Percentiles rank a stretch among this genome's conserved stretches.
Conservation (phyloP, 2,888 invertebrate genomes). For the Ochropleura plecta region DNA sequence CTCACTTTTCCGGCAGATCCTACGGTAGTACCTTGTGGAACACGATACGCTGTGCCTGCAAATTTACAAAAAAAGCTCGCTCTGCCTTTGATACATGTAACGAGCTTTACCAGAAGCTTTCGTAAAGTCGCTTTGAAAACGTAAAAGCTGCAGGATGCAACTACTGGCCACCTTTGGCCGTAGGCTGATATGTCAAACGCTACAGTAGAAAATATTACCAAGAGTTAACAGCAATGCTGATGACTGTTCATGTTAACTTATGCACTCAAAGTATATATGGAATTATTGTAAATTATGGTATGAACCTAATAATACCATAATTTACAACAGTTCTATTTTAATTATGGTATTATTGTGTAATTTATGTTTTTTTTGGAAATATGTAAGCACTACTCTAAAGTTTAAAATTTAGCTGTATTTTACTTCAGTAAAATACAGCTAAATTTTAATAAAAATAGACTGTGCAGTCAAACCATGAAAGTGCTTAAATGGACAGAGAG, state of each 20-base stretch:
- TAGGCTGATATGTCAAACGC: constrained; percentile 15
- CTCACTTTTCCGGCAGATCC: constrained; percentile 2
- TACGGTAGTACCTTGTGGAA: constrained; percentile 24
- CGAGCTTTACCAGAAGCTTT: constrained; percentile 22
- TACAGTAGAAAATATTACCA: constrained; percentile 5
- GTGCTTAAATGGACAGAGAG: constrained; percentile 1
- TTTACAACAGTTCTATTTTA: no score
- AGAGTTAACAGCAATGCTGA: not conserved
- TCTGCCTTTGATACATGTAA: constrained; percentile 38
- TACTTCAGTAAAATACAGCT: no score
- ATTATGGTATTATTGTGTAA: no score
- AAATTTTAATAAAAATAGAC: no score
- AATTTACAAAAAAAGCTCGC: constrained; percentile 25
- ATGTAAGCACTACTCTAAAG: not conserved
- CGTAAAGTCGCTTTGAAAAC: constrained; percentile 36
- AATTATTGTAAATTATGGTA: not conserved
- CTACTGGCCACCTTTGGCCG: constrained; percentile 12
- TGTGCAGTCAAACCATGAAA: not conserved
- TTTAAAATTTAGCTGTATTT: not conserved
- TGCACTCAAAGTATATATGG: not conserved
- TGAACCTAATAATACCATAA: not conserved
- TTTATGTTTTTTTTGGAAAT: not conserved
- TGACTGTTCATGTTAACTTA: not conserved
- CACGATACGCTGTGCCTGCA: constrained; percentile 4
- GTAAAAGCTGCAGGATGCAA: constrained; percentile 10